A percentile compares a stretch with the other conserved stretches of the same genome.
Evolutionary conservation across 2,113 vertebrate genomes (phyloP).

Genomic region (Mixornis gularis): DNA sequence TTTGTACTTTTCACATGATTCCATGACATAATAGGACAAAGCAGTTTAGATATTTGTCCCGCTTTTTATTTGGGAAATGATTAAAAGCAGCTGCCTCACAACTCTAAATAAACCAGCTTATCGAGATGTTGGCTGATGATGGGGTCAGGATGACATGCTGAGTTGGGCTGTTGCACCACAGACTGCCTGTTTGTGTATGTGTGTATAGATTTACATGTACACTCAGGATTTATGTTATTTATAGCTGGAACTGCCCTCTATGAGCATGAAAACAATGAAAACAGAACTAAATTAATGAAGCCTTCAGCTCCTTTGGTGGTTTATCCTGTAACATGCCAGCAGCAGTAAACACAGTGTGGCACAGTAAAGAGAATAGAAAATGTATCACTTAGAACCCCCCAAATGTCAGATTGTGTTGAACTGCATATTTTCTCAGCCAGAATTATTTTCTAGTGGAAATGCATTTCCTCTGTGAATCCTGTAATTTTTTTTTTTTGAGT

Average conservation of each 20-base stretch:
- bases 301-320: not conserved
- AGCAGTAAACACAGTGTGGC: not conserved
- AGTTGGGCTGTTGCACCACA: not conserved
- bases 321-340: not conserved
- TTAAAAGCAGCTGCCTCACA: constrained; percentile 54
- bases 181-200: not conserved
- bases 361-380: constrained; percentile 2
- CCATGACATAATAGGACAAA: constrained; percentile 60
- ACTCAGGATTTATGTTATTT: not conserved
- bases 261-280: not conserved
- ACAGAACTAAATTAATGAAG: not conserved
- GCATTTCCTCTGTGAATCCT: not conserved
- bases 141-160: not conserved
- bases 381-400: not conserved
- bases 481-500: not conserved
- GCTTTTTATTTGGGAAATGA: constrained; percentile 40
- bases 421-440: not conserved
- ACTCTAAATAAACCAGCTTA: constrained; percentile 19
- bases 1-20: constrained; percentile 63
- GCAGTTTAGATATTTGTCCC: constrained; percentile 42
- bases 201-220: not conserved
- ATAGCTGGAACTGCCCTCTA: not conserved
- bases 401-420: not conserved
- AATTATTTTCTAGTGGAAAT: not conserved
- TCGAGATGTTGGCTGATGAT: not conserved